These are phyloP conservation scores for Agelastica alni DNA, from an alignment of 2,888 invertebrate species.

Conservation along the genomic window DNA sequence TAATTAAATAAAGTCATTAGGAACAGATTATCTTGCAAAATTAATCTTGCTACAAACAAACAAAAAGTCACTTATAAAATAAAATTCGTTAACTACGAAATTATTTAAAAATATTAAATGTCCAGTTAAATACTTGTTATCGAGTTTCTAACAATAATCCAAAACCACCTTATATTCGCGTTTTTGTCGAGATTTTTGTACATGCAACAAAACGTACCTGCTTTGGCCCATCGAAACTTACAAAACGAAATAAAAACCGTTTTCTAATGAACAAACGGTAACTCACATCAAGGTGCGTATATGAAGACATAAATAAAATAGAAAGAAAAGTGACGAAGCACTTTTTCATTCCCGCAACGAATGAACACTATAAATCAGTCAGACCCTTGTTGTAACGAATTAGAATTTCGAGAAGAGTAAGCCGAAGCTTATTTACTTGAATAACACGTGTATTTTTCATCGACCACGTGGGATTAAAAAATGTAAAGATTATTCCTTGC, in stretches of 20 bases:
- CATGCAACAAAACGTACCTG: no score
- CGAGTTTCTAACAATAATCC: no score
- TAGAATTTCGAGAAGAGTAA: slow-evolving; percentile 17
- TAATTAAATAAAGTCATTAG: no score
- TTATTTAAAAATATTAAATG: no score
- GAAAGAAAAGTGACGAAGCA: slow-evolving; percentile 22
- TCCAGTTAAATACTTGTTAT: no score
- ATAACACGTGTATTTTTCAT: slow-evolving; percentile 20
- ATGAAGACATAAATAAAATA: slow-evolving; percentile 25
- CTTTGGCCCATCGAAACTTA: not conserved
- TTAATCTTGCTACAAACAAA: no score
- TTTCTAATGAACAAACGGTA: slow-evolving; percentile 9
- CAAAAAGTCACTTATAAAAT: no score
- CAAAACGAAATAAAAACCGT: slow-evolving; percentile 7
- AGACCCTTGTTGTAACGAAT: slow-evolving; percentile 15
- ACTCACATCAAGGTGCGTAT: slow-evolving; percentile 19
- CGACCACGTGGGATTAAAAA: slow-evolving; percentile 12
- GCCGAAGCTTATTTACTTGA: slow-evolving; percentile 17
- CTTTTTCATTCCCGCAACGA: slow-evolving; percentile 20
- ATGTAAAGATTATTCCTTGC: no score
- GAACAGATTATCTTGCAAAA: no score
- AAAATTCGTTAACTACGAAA: no score
- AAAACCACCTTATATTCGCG: no score
- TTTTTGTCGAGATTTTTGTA: no score
- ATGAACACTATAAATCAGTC: slow-evolving; percentile 23